phyloP scores from a whole-genome alignment of 2,113 vertebrate genomes.

The Halcyon malimbica region DNA sequence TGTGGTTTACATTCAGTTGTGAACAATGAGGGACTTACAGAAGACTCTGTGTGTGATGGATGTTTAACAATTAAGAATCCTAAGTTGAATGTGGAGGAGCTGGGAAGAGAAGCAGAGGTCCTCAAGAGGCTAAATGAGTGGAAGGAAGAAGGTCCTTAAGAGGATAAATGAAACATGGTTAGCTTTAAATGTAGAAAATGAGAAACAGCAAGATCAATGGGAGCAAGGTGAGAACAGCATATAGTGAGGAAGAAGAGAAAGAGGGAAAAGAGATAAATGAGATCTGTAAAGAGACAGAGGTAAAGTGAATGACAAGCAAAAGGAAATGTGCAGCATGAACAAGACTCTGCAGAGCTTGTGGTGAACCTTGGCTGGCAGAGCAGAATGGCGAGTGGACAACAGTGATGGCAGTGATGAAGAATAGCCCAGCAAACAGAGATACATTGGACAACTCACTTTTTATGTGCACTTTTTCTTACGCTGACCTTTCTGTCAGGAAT shows the following conservation, averaged over 20 bases:
- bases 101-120: neutral
- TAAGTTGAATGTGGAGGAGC: neutral
- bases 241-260: neutral
- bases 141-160: neutral
- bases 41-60: neutral
- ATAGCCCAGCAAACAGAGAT: neutral
- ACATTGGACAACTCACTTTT: neutral
- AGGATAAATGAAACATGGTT: constrained; percentile 4
- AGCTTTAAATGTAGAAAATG: neutral
- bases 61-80: constrained; percentile 26
- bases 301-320: neutral
- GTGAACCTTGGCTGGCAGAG: neutral
- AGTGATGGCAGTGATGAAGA: neutral
- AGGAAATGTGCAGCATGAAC: neutral
- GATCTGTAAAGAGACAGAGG: neutral
- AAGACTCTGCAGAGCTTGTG: neutral
- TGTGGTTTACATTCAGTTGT: neutral
- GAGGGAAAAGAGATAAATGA: neutral
- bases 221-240: neutral
- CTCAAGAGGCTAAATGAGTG: neutral
- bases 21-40: neutral
- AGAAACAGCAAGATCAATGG: neutral
- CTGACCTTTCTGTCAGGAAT: neutral
- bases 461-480: neutral
- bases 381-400: neutral